Evolutionary conservation across 2,797 vertebrate species (phyloP), one percentile per base, ranked within the genome.

Genomic region (Psittacula echo): DNA sequence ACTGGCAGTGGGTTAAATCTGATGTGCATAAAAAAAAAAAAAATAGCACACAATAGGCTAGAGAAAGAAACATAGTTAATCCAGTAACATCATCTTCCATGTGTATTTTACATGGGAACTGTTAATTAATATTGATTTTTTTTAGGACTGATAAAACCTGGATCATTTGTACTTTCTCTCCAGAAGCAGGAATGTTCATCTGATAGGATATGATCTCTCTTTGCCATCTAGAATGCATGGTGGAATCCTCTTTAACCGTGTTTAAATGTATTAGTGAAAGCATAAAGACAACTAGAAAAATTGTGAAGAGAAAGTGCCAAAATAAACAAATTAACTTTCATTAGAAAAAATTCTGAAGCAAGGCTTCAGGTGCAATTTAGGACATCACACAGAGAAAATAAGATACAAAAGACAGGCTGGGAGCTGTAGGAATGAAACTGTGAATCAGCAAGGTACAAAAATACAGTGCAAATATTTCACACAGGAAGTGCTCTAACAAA

Each of bases 211-310:
- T 54, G 29, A 89, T 77, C 20, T 81, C 47, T 78, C 4, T 82
- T 91, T 92, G 44, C 45, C 20, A 70, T 73, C 34, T 79, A 47
- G 73, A 90, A 21, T 26, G 34, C 42, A 27, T 13, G 12, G 51
- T 47, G 42, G 76, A 78, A 72, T 67, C 30, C 29, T 87, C 34
- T 90, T 78, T 66, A 91, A 22, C 54, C 8, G 3, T 58, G 13
- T 84, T 90, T 80, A 94, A 91, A 94, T 71, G 41, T 72, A 75
- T 68, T 91, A 72, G 48, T 72, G 45, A 86, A 94, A 84, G 27
- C 72, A 58, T 50, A 80, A 93, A 81, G 83, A 91, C 58, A 93
- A 48, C 26, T 87, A 64, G 77, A 90, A 94, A 77, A 94, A 86
- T 22, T 93, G 42, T 8, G 16, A 84, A 21, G 45, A 94, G 50